Base-by-base conservation (phyloP, 2,797 vertebrate species). In the Phrynocephalus guinanensis region DNA sequence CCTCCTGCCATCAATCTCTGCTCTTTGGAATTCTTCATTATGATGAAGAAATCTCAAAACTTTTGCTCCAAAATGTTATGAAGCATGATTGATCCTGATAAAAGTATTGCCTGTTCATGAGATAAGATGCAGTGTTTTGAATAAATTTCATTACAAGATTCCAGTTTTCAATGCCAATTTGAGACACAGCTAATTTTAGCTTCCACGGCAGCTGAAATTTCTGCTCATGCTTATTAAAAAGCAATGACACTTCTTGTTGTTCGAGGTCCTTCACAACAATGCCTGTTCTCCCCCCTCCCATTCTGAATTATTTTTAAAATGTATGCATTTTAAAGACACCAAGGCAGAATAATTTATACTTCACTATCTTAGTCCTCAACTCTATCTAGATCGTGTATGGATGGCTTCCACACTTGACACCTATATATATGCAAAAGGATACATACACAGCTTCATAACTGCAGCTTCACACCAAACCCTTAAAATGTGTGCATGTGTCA, bases 341-440 rank as follows among this genome's bases (percentile, higher is more conserved):
- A 0, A 6, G 56, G 68, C 86, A 66, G 2, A 79, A 75, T 38
- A 48, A 56, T 3, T 3, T n/a, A 18, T 71, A 89, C n/a, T 30
- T 83, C 30, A 0, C 0, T 82, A 15, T 63, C 88, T 93, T 94
- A 94, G 78, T 88, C 89, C 92, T 90, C 88, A 87, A 91, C 83
- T 77, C 13, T 60, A 6, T n/a, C n/a, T 10, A 72, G 6, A 22
- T 56, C 6, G 6, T 33, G 30, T 6, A 73, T 28, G 33, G 22
- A 84, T 44, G n/a, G 73, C 24, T 52, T 56, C 20, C n/a, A 33
- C 70, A n/a, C 11, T 28, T 7, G n/a, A 56, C 7, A 2, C 6
- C 70, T 26, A 26, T 33, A 50, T 11, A 38, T 11, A 38, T 56
- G 22, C 18, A 13, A 67, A 78, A 22, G 15, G 26, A 26, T 24